Conservation (phyloP, 2,888 invertebrate species). For the Adela reaumurella region DNA sequence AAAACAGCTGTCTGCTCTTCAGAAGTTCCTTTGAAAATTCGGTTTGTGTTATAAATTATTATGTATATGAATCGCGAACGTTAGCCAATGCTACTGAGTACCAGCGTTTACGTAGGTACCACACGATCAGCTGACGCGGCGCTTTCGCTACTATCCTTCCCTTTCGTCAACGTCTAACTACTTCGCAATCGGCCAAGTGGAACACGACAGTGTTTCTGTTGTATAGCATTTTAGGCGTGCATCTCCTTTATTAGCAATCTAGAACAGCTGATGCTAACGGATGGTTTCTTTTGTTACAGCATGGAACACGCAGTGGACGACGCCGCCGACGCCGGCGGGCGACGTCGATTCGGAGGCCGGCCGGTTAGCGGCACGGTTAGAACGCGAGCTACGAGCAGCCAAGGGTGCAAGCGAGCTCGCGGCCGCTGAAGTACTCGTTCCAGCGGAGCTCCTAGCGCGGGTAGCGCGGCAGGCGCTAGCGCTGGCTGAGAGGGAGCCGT, state of each 20-base stretch:
- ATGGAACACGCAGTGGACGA: constrained; percentile 39
- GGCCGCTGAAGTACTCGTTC: constrained; percentile 81
- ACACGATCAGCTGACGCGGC: constrained; percentile 36
- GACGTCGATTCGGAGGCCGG: constrained; percentile 47
- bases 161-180: constrained; percentile 20
- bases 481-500: constrained; percentile 86
- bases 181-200: neutral
- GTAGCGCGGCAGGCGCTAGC: constrained; percentile 76
- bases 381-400: constrained; percentile 75
- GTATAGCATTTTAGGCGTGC: too few species aligned
- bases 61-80: too few species aligned
- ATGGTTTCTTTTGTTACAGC: constrained; percentile 38
- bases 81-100: too few species aligned
- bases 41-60: too few species aligned
- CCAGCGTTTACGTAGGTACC: constrained; percentile 14
- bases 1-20: too few species aligned
- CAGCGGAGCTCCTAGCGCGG: constrained; percentile 74
- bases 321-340: constrained; percentile 38
- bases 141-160: constrained; percentile 26
- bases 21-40: neutral
- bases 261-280: too few species aligned
- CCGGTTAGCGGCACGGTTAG: constrained; percentile 66
- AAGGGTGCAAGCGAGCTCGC: constrained; percentile 74
- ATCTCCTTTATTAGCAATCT: too few species aligned
- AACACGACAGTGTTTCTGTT: too few species aligned